phyloP scores from a whole-genome alignment of 2,797 vertebrate genomes.

The Hydrophis major region DNA sequence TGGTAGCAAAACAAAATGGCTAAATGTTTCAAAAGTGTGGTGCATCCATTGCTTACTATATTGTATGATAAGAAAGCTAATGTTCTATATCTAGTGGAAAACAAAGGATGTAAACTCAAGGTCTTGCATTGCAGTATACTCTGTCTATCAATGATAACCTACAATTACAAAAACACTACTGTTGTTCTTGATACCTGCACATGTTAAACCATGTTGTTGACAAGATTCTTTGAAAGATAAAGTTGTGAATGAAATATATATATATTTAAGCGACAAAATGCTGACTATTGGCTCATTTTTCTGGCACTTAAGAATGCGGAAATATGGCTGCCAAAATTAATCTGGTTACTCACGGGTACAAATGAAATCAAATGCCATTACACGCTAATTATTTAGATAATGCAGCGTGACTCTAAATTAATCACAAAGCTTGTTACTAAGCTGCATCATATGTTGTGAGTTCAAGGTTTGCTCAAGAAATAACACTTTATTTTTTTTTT shows the following conservation, averaged over 20 bases:
- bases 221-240: not conserved
- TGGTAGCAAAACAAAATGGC: not conserved
- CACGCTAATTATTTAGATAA: not conserved
- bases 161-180: not conserved
- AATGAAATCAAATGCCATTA: constrained; percentile 6
- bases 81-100: not conserved
- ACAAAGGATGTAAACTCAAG: not conserved
- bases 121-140: not conserved
- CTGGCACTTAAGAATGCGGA: not conserved
- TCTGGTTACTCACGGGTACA: not conserved
- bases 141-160: not conserved
- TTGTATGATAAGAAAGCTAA: not conserved
- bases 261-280: not conserved
- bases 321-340: not conserved
- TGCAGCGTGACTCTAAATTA: not conserved
- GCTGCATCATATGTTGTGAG: not conserved
- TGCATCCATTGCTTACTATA: not conserved
- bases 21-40: not conserved
- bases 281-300: not conserved
- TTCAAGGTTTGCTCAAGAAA: not conserved
- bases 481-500: not conserved
- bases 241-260: not conserved
- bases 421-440: not conserved
- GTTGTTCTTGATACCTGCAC: not conserved
- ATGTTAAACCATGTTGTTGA: not conserved